These are phyloP conservation scores for Ephestia elutella DNA, from an alignment of 1,140 invertebrate genomes.

Conservation along the genomic window DNA sequence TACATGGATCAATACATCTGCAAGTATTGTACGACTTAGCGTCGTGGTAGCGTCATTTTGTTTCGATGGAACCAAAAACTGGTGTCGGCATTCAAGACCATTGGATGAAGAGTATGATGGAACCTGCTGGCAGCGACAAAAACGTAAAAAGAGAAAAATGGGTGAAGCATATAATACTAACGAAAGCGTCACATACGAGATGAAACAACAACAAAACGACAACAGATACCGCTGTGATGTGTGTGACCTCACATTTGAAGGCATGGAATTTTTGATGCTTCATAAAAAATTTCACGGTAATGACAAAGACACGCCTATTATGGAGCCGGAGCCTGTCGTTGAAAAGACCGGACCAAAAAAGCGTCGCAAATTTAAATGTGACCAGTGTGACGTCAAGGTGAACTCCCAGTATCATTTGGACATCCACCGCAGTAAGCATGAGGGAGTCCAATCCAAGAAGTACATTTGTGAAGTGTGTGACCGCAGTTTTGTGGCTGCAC, in stretches of 20 bases:
- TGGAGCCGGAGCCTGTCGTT: slow-evolving; percentile 42
- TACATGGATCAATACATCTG: slow-evolving; percentile 48
- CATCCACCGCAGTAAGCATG: slow-evolving; percentile 64
- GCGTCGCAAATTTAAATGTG: slow-evolving; percentile 62
- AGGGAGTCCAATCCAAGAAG: slow-evolving; percentile 59
- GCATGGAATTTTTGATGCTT: slow-evolving; percentile 59
- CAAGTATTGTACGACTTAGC: slow-evolving; percentile 17
- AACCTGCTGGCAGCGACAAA: slow-evolving; percentile 59
- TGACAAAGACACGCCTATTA: slow-evolving; percentile 49
- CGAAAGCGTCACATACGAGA: slow-evolving; percentile 49
- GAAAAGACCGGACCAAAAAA: slow-evolving; percentile 56
- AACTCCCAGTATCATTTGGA: slow-evolving; percentile 67
- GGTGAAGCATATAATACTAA: slow-evolving; percentile 57
- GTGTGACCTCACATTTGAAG: slow-evolving; percentile 62
- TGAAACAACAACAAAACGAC: slow-evolving; percentile 43
- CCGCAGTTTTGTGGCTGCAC: slow-evolving; percentile 58
- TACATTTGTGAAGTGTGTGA: slow-evolving; percentile 64
- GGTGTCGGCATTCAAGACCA: slow-evolving; percentile 59
- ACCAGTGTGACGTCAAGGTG: slow-evolving; percentile 66
- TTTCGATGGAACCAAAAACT: slow-evolving; percentile 60
- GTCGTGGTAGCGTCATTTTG: slow-evolving; percentile 45
- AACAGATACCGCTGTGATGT: slow-evolving; percentile 55
- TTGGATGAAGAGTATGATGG: slow-evolving; percentile 71
- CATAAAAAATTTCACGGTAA: slow-evolving; percentile 67
- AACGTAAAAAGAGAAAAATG: slow-evolving; percentile 66